Conservation (phyloP, 2,888 invertebrate species). For the Limenitis camilla region DNA sequence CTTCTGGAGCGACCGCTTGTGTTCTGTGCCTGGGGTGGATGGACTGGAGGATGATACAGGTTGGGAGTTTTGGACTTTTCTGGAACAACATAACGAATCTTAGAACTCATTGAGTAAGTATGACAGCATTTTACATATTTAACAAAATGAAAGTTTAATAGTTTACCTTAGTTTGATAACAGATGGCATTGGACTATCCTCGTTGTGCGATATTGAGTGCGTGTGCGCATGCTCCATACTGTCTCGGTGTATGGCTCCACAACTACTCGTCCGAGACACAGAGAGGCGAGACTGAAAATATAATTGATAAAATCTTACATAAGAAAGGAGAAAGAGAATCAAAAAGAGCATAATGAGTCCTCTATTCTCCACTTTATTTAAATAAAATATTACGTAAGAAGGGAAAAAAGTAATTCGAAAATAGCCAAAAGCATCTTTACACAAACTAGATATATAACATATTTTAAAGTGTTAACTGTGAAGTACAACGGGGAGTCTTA, state of each 20-base stretch:
- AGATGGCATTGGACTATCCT: slow-evolving; percentile 39
- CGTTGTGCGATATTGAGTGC: slow-evolving; percentile 32
- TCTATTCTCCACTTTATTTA: no score
- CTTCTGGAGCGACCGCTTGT: slow-evolving; percentile 72
- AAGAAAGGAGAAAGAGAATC: no score
- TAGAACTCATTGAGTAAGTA: neutral
- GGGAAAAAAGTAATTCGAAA: no score
- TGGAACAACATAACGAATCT: slow-evolving; percentile 23
- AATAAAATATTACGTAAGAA: no score
- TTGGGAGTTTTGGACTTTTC: slow-evolving; percentile 44
- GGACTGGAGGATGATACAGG: no score
- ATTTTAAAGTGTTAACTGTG: no score
- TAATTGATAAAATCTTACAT: neutral
- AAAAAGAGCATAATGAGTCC: no score
- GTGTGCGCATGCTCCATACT: slow-evolving; percentile 35
- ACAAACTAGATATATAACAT: no score
- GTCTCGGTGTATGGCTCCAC: slow-evolving; percentile 42
- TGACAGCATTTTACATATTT: neutral
- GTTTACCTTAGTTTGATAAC: slow-evolving; percentile 59
- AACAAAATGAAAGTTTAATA: neutral
- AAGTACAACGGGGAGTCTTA: no score
- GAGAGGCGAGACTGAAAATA: slow-evolving; percentile 49
- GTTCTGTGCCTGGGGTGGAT: no score
- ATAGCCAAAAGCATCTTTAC: no score
- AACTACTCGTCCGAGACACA: slow-evolving; percentile 42